phyloP scores from a whole-genome alignment of 37 sponge, comb jelly and placozoan species.

The Theonella swinhoei region DNA sequence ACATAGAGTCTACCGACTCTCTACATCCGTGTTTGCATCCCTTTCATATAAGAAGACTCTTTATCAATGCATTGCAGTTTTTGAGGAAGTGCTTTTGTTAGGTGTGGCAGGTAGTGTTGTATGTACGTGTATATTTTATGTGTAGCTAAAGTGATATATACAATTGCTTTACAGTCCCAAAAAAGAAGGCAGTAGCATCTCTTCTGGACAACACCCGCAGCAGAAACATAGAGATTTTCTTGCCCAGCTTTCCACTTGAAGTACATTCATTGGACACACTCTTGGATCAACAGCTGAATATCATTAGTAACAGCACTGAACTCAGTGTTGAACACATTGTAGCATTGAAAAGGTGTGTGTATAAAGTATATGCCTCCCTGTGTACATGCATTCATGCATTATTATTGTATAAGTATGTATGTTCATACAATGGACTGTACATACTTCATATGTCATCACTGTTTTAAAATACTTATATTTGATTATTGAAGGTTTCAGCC shows the following conservation, averaged over 20 bases:
- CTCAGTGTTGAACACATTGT: slow-evolving; percentile 71
- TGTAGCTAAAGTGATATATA: too few relatives aligned
- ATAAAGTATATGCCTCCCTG: neutral
- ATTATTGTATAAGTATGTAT: neutral
- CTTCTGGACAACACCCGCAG: slow-evolving; percentile 53
- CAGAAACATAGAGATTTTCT: slow-evolving; percentile 59
- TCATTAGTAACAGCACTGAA: slow-evolving; percentile 21
- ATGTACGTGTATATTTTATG: too few relatives aligned
- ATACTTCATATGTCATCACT: too few relatives aligned
- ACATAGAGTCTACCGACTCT: too few relatives aligned
- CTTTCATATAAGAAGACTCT: too few relatives aligned
- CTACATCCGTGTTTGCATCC: too few relatives aligned
- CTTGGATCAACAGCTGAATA: slow-evolving; percentile 43
- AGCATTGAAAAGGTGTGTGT: slow-evolving; percentile 76
- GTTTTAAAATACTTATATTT: too few relatives aligned
- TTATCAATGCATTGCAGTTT: too few relatives aligned
- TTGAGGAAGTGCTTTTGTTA: too few relatives aligned
- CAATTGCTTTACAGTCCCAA: too few relatives aligned
- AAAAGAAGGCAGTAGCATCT: slow-evolving; percentile 28
- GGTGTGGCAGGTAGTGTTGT: too few relatives aligned
- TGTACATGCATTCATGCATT: neutral
- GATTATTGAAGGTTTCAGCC: slow-evolving; percentile 72
- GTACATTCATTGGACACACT: neutral
- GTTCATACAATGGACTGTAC: too few relatives aligned
- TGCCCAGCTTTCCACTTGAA: slow-evolving; percentile 38